phyloP scores from a whole-genome alignment of 2,797 vertebrate species.

The Pogonophryne albipinna region DNA sequence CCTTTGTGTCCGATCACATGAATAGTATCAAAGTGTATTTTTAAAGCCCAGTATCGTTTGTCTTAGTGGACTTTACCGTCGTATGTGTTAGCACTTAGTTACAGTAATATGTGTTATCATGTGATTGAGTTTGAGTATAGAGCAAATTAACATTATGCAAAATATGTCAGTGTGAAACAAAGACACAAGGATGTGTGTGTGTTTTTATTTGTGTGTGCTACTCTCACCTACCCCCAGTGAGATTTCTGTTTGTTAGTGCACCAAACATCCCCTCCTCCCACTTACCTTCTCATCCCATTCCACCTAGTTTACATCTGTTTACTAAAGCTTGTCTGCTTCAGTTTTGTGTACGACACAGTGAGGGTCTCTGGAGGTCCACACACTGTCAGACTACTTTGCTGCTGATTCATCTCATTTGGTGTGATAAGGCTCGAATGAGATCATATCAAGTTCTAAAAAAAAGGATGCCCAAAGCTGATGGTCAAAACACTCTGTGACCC shows the following conservation, averaged over 20 bases:
- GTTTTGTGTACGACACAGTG: constrained; percentile 45
- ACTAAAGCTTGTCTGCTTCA: constrained; percentile 62
- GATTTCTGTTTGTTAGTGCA: constrained; percentile 47
- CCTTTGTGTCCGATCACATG: background rate
- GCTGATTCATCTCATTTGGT: constrained; percentile 19
- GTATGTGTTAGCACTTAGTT: background rate
- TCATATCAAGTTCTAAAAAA: constrained; percentile 31
- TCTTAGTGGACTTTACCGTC: too few relatives aligned
- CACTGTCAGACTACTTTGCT: constrained; percentile 25
- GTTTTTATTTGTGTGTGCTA: constrained; percentile 6
- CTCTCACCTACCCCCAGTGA: constrained; percentile 30
- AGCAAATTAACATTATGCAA: background rate
- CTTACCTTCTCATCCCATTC: constrained; percentile 45
- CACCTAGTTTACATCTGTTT: constrained; percentile 72
- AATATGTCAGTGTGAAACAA: constrained; percentile 11
- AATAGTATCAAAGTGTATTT: background rate
- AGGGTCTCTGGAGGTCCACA: constrained; percentile 61
- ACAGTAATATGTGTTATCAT: background rate
- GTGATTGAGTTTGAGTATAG: background rate
- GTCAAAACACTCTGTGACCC: constrained; percentile 19
- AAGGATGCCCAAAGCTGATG: constrained; percentile 8
- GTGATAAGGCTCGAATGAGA: constrained; percentile 42
- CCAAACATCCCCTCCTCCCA: constrained; percentile 34
- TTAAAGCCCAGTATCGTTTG: too few relatives aligned
- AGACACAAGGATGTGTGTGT: constrained; percentile 1